Evolutionary conservation across 92 coral and sea anemone genomes (phyloP).

Genomic region (Micromussa lordhowensis): DNA sequence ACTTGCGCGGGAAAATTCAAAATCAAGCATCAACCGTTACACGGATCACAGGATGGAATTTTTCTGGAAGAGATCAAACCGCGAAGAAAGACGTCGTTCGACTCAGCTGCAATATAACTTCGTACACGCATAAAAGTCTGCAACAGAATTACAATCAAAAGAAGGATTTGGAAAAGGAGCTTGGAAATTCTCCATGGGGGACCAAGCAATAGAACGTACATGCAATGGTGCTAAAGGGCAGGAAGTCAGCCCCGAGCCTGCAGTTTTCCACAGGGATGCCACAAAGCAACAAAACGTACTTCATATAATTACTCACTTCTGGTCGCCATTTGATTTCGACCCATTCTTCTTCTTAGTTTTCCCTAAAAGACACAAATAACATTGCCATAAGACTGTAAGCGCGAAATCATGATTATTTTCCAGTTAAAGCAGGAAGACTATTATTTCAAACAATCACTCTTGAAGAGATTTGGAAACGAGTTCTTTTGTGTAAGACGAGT

Average conservation of each 20-base stretch:
- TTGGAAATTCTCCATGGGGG: background rate
- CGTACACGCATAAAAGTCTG: background rate
- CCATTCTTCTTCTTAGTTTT: slow-evolving; percentile 38
- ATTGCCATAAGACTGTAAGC: background rate
- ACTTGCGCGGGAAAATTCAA: background rate
- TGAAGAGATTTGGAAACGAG: no score
- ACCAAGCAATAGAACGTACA: background rate
- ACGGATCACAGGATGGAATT: background rate
- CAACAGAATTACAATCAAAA: background rate
- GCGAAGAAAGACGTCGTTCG: background rate
- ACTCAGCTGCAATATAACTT: background rate
- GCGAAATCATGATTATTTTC: background rate
- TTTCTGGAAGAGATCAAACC: background rate
- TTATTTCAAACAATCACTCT: background rate
- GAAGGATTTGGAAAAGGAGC: background rate
- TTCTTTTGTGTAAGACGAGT: no score
- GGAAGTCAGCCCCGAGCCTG: background rate
- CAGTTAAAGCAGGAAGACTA: background rate
- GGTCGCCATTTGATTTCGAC: slow-evolving; percentile 11
- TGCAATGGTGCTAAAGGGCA: background rate
- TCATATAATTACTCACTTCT: slow-evolving; percentile 4
- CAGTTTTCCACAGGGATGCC: background rate
- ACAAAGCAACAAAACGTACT: background rate
- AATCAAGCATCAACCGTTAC: no score
- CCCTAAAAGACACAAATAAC: background rate